Conservation (phyloP, 2,888 invertebrate species). For the Trichogramma evanescens region DNA sequence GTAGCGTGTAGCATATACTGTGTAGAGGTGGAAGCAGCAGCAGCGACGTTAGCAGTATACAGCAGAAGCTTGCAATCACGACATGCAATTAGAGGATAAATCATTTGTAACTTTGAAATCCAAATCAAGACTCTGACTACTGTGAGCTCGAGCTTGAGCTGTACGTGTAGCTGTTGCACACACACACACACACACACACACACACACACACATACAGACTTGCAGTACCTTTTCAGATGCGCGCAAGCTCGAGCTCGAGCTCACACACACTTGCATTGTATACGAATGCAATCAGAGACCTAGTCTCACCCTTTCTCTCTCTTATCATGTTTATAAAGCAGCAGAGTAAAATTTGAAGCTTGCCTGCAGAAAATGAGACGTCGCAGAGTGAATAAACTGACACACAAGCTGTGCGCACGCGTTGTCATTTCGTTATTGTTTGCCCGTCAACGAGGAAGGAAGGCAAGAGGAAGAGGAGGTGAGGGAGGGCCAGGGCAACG, state of each 20-base stretch:
- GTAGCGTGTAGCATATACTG: too few relatives aligned
- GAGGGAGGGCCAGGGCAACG: too few relatives aligned
- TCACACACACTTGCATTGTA: conserved; percentile 3
- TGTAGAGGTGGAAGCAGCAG: not conserved
- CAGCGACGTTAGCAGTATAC: not conserved
- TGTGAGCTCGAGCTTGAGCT: not conserved
- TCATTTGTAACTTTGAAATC: conserved; percentile 41
- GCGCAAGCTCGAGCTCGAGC: not conserved
- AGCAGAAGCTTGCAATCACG: conserved; percentile 26
- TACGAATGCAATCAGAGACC: not conserved
- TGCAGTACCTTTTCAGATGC: conserved; percentile 15
- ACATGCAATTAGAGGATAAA: conserved; percentile 46
- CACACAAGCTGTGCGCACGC: too few relatives aligned
- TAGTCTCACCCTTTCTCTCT: not conserved
- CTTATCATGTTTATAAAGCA: not conserved
- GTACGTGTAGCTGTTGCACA: not conserved
- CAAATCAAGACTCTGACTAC: conserved; percentile 14
- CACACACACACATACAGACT: not conserved
- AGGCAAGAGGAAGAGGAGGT: too few relatives aligned
- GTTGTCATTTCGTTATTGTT: too few relatives aligned
- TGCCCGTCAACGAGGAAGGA: too few relatives aligned
- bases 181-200: not conserved
- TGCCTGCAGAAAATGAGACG: too few relatives aligned
- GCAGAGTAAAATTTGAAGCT: too few relatives aligned
- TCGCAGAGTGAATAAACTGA: too few relatives aligned